Evolutionary conservation across 2,797 vertebrate species (phyloP), one percentile per base, ranked within the genome.

Genomic region (Danionella dracula): DNA sequence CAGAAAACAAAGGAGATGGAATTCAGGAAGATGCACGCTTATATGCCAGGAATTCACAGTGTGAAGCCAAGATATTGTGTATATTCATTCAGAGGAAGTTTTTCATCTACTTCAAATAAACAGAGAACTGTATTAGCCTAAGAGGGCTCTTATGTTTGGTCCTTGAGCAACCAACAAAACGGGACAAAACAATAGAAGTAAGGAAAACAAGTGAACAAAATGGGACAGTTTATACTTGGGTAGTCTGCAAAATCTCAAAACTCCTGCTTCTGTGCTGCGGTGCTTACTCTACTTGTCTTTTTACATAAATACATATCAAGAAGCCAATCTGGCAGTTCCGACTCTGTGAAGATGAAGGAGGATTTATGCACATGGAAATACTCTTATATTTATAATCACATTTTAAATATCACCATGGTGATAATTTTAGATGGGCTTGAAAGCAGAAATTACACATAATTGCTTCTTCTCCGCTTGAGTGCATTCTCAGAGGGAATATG

Each of bases 1-100:
- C 80, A 53, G 70, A 80, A 89, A 88, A 91, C 89, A 91, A 91
- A 89, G 73, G 85, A 68, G 73, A 48, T 72, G 88, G 89, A 91
- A 91, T 91, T 83, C 76, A 76, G 74, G 82, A 88, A 85, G 86
- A 90, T 87, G 88, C 83, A 77, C 81, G 78, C 68, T 63, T 71
- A 79, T 81, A 85, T 67, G 80, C 78, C 42, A 37, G 77, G 78
- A 74, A 83, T 80, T 74, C 78, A 75, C 81, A 84, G 80, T 75
- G 74, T 71, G 74, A 78, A 80, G 82, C 79, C 79, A 82, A 84
- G 74, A 80, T 80, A 82, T 77, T 78, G 71, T 69, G 57, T 58
- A 57, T 80, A 75, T 60, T 78, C 68, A 70, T 66, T 57, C 35
- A 70, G 73, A 73, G 77, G 77, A 73, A 71, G 77, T 85, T 82